Evolutionary conservation across 2,797 vertebrate species (phyloP), one percentile per base, ranked within the genome.

Genomic region (Phoebastria nigripes): DNA sequence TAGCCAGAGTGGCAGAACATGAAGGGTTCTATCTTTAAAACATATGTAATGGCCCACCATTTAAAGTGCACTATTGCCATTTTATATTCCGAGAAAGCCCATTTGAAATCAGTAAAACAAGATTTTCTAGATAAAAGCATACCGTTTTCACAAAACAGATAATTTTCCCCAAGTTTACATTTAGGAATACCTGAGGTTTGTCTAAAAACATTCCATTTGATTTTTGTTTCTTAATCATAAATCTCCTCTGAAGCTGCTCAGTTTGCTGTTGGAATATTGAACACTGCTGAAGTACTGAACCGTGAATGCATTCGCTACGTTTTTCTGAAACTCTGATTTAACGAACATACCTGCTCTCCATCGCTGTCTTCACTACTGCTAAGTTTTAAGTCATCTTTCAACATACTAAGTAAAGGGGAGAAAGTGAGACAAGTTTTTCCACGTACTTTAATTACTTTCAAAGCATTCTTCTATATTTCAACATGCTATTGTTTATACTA

Each of bases 341-440:
- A 25, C n/a, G 42, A 37, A 96, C 97, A 11, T 92, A 98, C 99
- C 97, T 99, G 99, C 95, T 99, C 99, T 96, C 98, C 99, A 97
- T 99, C 99, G 82, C 99, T 99, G 97, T 99, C 99, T 98, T 99
- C 99, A 67, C 99, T 99, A 98, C 99, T 99, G 98, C 99, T 99
- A 42, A 99, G 98, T 95, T 99, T 99, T 97, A 99, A 98, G 97
- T 99, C 99, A 96, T 99, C 99, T 97, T 99, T 99, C 97, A 99
- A 98, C 98, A 98, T 98, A 90, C 99, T 99, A 85, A 61, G 72
- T 26, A 70, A 96, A 94, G 93, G 17, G 69, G 78, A 94, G 85
- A 95, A 94, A 95, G 95, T 95, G 89, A 86, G 88, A 98, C 96
- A 87, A 94, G 90, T 94, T 95, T 92, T 95, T 95, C 95, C 89